Evolutionary conservation across 2,888 invertebrate species (phyloP).

Genomic region (Argynnis bischoffii): DNA sequence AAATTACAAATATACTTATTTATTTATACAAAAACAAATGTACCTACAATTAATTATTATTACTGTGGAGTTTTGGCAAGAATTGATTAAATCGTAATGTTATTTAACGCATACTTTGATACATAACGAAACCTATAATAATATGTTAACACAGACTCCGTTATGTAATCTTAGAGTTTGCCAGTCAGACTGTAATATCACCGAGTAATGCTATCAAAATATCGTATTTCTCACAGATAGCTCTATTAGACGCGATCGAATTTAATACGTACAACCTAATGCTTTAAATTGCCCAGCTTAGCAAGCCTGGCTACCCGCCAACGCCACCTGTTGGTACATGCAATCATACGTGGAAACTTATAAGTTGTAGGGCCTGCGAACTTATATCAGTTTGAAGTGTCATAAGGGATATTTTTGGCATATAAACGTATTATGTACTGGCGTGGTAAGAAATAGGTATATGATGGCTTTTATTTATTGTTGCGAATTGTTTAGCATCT

Average conservation of each 20-base stretch:
- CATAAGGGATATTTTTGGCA: background rate
- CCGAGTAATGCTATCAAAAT: background rate
- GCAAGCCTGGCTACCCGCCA: conserved; percentile 55
- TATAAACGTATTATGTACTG: too few relatives aligned
- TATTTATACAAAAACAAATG: background rate
- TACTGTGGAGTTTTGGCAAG: background rate
- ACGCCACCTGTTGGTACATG: conserved; percentile 63
- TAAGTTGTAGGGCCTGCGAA: conserved; percentile 21
- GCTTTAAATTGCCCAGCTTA: conserved; percentile 38
- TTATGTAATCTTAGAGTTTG: too few relatives aligned
- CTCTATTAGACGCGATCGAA: conserved; percentile 26
- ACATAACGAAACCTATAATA: background rate
- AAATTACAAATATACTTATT: too few relatives aligned
- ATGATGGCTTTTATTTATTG: too few relatives aligned
- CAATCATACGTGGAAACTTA: conserved; percentile 34
- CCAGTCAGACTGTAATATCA: too few relatives aligned
- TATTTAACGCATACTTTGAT: background rate
- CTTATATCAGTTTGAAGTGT: conserved; percentile 20
- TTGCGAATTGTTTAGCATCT: too few relatives aligned
- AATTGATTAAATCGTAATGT: background rate
- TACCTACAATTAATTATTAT: background rate
- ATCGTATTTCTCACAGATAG: conserved; percentile 19
- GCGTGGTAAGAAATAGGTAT: too few relatives aligned
- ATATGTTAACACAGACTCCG: too few relatives aligned
- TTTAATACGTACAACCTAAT: conserved; percentile 42